Base-by-base conservation (phyloP, 1,140 invertebrate genomes). In the Nautilus pompilius region DNA sequence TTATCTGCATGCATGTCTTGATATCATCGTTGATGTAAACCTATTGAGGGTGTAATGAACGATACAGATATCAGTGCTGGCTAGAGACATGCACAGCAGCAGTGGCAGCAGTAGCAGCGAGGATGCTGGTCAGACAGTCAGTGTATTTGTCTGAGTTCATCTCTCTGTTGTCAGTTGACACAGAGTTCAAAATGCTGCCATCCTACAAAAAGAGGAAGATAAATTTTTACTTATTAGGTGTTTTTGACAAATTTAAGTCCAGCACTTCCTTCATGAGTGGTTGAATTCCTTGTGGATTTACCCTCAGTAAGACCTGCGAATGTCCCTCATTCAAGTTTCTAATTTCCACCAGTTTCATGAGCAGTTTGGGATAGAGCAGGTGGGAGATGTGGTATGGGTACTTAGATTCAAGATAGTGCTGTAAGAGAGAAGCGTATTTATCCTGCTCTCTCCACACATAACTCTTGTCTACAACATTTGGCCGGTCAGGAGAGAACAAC, bases 261-360 rank as follows among this genome's bases (percentile, higher is more conserved):
- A 83, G 72, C 24, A 83, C 80, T 65, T 83, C 82, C 62, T 81
- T 81, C 82, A 83, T 83, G 33, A 83, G 68, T 2, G 82, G 82
- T 71, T 82, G 80, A 58, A 83, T 80, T 29, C 78, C 77, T 53
- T 83, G 80, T 3, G 80, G 79, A 65, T 81, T 83, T 48, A 83
- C 75, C 65, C 79, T 80, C 49, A 86, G 73, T 30, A 82, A 76
- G 17, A 87, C 76, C 58, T 85, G 83, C 3, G 83, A 85, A 67
- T 86, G 85, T 49, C 83, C 80, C 69, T 86, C 85, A 62, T 84
- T 85, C 53, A 87, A 73, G 70, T 87, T 84, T 26, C 85, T 79
- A 60, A 87, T 80, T 74, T 87, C 85, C 15, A 82, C 80, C 33
- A 86, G 71, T 67, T 84, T 85, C 69, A 85, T 81, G n/a, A 86